Evolutionary conservation across 1,140 invertebrate genomes (phyloP), one percentile per base, ranked within the genome.

Genomic region (Pseudomyrmex pallidus): DNA sequence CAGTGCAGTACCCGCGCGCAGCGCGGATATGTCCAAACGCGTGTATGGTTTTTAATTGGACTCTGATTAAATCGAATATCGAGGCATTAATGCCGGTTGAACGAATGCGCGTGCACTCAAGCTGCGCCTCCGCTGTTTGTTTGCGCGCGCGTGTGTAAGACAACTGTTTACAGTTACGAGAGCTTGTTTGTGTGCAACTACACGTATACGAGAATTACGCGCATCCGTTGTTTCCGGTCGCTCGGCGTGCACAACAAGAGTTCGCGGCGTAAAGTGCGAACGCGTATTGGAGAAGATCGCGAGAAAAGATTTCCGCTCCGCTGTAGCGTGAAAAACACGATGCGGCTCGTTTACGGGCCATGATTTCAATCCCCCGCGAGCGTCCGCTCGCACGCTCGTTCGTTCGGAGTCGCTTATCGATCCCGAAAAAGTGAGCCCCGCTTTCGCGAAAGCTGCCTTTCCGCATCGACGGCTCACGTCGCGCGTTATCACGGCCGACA

Each of bases 381-480:
- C 35, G 35, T 35, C 35, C 5, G 7, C 35, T 15, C 10, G n/a
- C 20, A 25, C 8, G 20, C 2, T 9, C 0, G 13, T n/a, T 25
- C 17, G 35, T 44, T 48, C 25, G 20, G 44, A 13, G 5, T 35
- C 59, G 46, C 7, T 54, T 50, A 54, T 56, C 50, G 74, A 77
- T 67, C 25, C 62, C 46, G 52, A 77, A 67, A 77, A 77, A 64
- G 9, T 48, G 22, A 25, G 8, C 1, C 22, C 3, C 15, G 13
- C 10, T 17, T 54, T 50, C 2, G 57, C 44, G 13, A 74, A 15
- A 62, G 59, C 12, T 25, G n/a, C 46, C 63, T 57, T 70, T 68
- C 25, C 15, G 52, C 74, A 15, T 68, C 64, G 20, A 57, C 52
- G 35, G 67, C 63, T 66, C 48, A 62, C 17, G 15, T 61, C 17